These are phyloP conservation scores for Verasper variegatus DNA, from an alignment of 2,113 vertebrate genomes.

Conservation along the genomic window DNA sequence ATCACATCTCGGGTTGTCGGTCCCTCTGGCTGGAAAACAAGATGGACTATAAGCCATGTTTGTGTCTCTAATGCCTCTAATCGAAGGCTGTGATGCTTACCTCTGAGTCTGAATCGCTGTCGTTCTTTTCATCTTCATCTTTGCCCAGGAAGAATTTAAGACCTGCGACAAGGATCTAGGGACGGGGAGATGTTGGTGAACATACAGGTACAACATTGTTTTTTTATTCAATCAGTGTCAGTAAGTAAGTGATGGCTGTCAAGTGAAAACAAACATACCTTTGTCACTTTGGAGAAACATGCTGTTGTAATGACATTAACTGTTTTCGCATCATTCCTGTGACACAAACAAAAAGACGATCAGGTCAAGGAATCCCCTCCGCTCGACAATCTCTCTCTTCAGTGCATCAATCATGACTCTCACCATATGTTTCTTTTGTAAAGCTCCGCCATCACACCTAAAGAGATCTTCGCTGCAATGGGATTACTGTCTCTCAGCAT, in stretches of 20 bases:
- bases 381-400: neutral
- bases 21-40: slow-evolving; percentile 83
- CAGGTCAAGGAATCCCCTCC: neutral
- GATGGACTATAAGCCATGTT: neutral
- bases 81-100: slow-evolving; percentile 67
- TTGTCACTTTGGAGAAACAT: slow-evolving; percentile 94
- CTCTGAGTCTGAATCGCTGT: slow-evolving; percentile 93
- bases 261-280: slow-evolving; percentile 81
- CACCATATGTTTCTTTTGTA: slow-evolving; percentile 97
- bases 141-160: slow-evolving; percentile 95
- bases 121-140: slow-evolving; percentile 92
- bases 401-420: slow-evolving; percentile 22
- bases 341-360: neutral
- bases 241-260: neutral
- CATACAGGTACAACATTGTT: neutral
- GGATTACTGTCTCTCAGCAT: slow-evolving; percentile 97
- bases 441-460: slow-evolving; percentile 96
- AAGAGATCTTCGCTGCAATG: slow-evolving; percentile 94
- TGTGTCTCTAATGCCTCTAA: neutral
- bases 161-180: slow-evolving; percentile 89
- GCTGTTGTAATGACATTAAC: slow-evolving; percentile 97
- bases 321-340: slow-evolving; percentile 96
- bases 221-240: neutral
- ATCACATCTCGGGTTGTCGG: slow-evolving; percentile 89
- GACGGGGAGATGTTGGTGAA: neutral